Percentiles rank a stretch among this genome's conserved stretches.
phyloP scores from a whole-genome alignment of 2,113 vertebrate genomes.

The Eurystomus gularis region DNA sequence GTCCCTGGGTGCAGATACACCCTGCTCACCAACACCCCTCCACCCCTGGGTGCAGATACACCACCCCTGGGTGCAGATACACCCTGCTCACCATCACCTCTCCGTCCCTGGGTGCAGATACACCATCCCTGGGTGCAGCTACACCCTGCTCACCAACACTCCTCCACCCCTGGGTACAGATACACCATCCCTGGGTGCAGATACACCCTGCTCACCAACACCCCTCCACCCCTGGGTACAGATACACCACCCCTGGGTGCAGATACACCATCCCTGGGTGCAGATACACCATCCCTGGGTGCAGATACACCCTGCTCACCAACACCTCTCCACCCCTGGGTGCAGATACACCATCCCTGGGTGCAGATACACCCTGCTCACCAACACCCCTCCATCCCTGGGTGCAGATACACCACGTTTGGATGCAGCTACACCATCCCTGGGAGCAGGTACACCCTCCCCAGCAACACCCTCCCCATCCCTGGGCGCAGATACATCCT shows the following conservation, averaged over 20 bases:
- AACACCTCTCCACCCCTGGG: background rate
- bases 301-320: background rate
- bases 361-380: background rate
- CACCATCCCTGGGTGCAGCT: background rate
- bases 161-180: background rate
- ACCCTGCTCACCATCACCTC: background rate
- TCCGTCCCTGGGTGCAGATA: background rate
- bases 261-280: no score
- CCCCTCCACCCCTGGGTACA: no score
- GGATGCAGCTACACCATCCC: no score
- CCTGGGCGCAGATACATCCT: background rate
- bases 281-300: no score
- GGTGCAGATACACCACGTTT: background rate
- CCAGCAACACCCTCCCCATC: background rate
- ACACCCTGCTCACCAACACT: background rate
- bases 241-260: no score
- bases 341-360: background rate
- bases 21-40: background rate
- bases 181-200: no score
- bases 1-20: background rate
- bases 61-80: background rate
- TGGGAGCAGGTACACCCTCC: background rate
- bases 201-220: no score
- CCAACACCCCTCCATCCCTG: no score
- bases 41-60: background rate